These are phyloP conservation scores for Zygothrica quintamaculata DNA, from an alignment of 2,888 invertebrate species.

Conservation along the genomic window DNA sequence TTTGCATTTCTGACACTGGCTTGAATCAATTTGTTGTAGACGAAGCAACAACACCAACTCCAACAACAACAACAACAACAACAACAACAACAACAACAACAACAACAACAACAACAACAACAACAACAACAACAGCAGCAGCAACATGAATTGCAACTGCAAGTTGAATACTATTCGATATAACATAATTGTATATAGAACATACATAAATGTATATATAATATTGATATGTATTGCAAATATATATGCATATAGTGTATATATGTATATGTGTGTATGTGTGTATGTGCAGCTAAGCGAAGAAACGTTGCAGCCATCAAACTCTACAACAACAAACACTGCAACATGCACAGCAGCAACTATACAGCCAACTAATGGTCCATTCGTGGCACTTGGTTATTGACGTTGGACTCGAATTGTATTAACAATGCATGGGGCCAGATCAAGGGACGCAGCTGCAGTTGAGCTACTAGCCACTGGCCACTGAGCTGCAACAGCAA, in stretches of 20 bases:
- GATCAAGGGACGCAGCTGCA: constrained; percentile 23
- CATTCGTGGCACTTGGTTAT: constrained; percentile 81
- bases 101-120: constrained; percentile 2
- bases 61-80: neutral
- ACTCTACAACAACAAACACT: constrained; percentile 27
- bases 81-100: neutral
- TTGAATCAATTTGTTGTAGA: constrained; percentile 63
- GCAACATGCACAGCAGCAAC: constrained; percentile 62
- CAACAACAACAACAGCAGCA: constrained; percentile 1
- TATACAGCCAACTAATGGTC: constrained; percentile 74
- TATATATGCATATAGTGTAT: neutral
- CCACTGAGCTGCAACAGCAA: constrained; percentile 43
- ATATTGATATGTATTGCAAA: too few species aligned
- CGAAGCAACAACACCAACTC: constrained; percentile 7
- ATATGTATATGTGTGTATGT: constrained; percentile 9
- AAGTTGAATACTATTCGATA: too few species aligned
- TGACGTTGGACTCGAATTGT: constrained; percentile 78
- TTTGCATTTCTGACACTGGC: constrained; percentile 51
- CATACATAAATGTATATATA: constrained; percentile 32
- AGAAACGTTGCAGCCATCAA: constrained; percentile 59
- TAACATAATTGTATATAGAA: constrained; percentile 59
- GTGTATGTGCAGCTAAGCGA: constrained; percentile 46
- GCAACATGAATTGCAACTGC: too few species aligned
- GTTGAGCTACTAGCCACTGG: constrained; percentile 15
- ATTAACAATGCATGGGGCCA: constrained; percentile 78